Base-by-base conservation (phyloP, 2,888 invertebrate species). In the Graphium colonna region DNA sequence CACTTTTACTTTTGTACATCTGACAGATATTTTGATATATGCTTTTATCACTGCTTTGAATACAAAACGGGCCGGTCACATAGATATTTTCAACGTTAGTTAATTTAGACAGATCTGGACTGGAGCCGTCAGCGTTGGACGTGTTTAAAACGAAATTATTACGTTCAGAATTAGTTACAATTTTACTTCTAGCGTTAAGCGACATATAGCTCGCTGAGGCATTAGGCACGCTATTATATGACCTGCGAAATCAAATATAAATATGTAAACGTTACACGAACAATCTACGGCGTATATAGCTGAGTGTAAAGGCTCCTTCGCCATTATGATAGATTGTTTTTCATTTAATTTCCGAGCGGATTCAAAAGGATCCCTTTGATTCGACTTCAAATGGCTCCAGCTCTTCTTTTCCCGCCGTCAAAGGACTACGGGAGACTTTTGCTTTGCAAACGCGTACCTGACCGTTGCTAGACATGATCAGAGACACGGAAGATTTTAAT, bases 401-500 rank as follows among this genome's bases (percentile, higher is more conserved):
- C n/a, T n/a, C 65, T 67, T 65, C 72, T 73, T 78, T 71, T 66
- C 65, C 61, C 58, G 63, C 63, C 66, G 69, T 79, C 76, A 81
- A 81, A 82, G 77, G 71, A 68, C 57, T 55, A 60, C 63, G 67
- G 68, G 47, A 21, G 42, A 53, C 43, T 53, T 53, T 38, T 71
- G 69, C 74, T 73, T 73, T 70, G 70, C 65, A 71, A 74, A 74
- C 70, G 61, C 57, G 62, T 69, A 70, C 75, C 74, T 78, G 77
- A 80, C 79, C 81, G 73, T 79, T 79, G 81, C 73, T 75, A 84
- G 80, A 79, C 76, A 81, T 81, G 87, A 75, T 82, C 86, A 87
- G 83, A 88, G 79, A 69, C 69, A 76, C 80, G 89, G 89, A 89
- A 89, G 73, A 88, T 84, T 89, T 89, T 89, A 89, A 88, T 84